Evolutionary conservation across 2,888 invertebrate species (phyloP).

Genomic region (Formica aserva): DNA sequence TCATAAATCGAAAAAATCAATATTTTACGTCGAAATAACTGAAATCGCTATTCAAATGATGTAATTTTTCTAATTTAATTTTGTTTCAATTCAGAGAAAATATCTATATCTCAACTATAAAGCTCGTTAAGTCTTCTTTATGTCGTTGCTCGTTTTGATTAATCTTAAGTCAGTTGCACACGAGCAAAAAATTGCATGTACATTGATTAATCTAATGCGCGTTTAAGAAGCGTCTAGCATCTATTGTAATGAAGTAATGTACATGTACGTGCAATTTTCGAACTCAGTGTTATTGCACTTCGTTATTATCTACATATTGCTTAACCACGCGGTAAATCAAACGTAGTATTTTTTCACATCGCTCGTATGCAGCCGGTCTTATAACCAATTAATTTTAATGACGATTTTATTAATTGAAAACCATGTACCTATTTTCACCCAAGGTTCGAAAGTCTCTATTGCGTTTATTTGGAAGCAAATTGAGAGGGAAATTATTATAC

Average conservation of each 20-base stretch:
- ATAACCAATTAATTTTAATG: neutral
- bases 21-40: neutral
- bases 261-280: neutral
- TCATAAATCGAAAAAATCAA: neutral
- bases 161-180: neutral
- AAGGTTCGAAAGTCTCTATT: neutral
- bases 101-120: neutral
- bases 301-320: neutral
- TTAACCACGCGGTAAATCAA: neutral
- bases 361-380: neutral
- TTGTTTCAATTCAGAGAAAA: slow-evolving; percentile 1
- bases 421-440: neutral
- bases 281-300: neutral
- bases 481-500: neutral
- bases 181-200: neutral
- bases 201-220: neutral
- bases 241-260: neutral
- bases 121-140: slow-evolving; percentile 22
- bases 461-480: neutral
- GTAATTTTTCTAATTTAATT: neutral
- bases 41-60: neutral
- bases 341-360: neutral
- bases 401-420: neutral
- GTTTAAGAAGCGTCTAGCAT: no score
- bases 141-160: neutral